A percentile compares a stretch with the other conserved stretches of the same genome.
These are phyloP conservation scores for Selenia dentaria DNA, from an alignment of 2,888 invertebrate species.

Conservation along the genomic window DNA sequence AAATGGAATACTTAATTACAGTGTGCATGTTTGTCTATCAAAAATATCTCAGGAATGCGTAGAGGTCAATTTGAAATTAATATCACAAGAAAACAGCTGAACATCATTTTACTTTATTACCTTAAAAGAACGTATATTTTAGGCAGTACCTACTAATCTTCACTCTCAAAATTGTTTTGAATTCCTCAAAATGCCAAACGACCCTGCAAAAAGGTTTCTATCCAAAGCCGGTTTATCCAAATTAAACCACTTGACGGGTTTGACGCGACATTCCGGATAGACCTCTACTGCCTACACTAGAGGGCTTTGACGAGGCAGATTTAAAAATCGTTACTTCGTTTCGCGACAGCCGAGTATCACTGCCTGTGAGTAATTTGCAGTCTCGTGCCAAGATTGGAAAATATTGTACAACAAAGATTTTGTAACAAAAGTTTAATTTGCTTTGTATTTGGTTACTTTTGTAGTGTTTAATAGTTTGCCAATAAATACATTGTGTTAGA, in stretches of 20 bases:
- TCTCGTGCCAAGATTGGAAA: slow-evolving; percentile 8
- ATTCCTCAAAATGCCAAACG: slow-evolving; percentile 4
- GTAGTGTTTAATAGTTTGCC: too few relatives aligned
- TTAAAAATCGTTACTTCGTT: slow-evolving; percentile 22
- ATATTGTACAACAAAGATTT: too few relatives aligned
- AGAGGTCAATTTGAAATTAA: too few relatives aligned
- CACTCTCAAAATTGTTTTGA: background rate
- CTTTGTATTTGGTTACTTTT: too few relatives aligned
- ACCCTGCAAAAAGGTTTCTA: slow-evolving; percentile 18
- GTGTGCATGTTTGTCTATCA: too few relatives aligned
- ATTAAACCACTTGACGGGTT: slow-evolving; percentile 23
- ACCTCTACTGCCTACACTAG: slow-evolving; percentile 2
- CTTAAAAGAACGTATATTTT: too few relatives aligned
- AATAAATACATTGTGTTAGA: too few relatives aligned
- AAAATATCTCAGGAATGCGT: too few relatives aligned
- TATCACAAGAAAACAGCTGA: too few relatives aligned
- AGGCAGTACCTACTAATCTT: background rate
- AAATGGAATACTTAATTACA: too few relatives aligned
- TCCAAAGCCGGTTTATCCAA: slow-evolving; percentile 15
- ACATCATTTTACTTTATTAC: too few relatives aligned
- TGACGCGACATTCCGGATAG: slow-evolving; percentile 19
- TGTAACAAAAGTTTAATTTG: too few relatives aligned
- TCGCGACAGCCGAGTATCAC: slow-evolving; percentile 10
- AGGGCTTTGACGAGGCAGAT: slow-evolving; percentile 6
- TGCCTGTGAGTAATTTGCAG: slow-evolving; percentile 7